A percentile compares a stretch with the other conserved stretches of the same genome.
These are phyloP conservation scores for Epsilonema sp. DNA, from an alignment of 2,888 invertebrate genomes.

Conservation along the genomic window DNA sequence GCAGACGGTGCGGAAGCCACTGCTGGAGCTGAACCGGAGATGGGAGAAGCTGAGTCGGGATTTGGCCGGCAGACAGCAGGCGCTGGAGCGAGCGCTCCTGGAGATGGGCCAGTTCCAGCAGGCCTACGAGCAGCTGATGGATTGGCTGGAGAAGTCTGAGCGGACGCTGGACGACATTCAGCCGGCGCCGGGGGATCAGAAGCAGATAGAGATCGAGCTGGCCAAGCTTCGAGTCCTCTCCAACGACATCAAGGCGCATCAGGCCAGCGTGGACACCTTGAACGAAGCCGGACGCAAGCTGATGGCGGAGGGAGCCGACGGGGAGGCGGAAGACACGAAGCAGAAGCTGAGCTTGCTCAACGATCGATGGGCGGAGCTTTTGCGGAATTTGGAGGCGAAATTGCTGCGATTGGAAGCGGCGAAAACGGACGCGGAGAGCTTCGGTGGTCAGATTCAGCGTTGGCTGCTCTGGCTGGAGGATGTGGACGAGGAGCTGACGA, in stretches of 20 bases:
- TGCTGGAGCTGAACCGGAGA: conserved; percentile 66
- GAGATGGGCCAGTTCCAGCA: conserved; percentile 92
- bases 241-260: conserved; percentile 91
- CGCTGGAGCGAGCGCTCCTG: conserved; percentile 72
- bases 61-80: conserved; percentile 73
- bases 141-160: conserved; percentile 77
- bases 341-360: conserved; percentile 60
- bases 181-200: conserved; percentile 78
- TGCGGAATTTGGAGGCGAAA: conserved; percentile 60
- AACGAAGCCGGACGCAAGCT: conserved; percentile 83
- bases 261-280: conserved; percentile 75
- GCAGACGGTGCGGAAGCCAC: conserved; percentile 70
- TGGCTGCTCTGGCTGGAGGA: conserved; percentile 79
- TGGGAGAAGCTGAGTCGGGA: conserved; percentile 81
- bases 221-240: conserved; percentile 46
- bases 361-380: conserved; percentile 66
- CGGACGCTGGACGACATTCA: conserved; percentile 62
- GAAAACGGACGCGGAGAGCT: conserved; percentile 44
- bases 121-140: conserved; percentile 70
- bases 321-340: conserved; percentile 13
- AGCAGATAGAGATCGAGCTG: conserved; percentile 61
- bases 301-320: conserved; percentile 61
- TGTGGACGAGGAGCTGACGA: conserved; percentile 73
- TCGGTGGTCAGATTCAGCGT: conserved; percentile 67
- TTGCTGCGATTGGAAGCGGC: conserved; percentile 79